Base-by-base conservation (phyloP, 2,113 vertebrate genomes). In the Paraplagusia blochii region DNA sequence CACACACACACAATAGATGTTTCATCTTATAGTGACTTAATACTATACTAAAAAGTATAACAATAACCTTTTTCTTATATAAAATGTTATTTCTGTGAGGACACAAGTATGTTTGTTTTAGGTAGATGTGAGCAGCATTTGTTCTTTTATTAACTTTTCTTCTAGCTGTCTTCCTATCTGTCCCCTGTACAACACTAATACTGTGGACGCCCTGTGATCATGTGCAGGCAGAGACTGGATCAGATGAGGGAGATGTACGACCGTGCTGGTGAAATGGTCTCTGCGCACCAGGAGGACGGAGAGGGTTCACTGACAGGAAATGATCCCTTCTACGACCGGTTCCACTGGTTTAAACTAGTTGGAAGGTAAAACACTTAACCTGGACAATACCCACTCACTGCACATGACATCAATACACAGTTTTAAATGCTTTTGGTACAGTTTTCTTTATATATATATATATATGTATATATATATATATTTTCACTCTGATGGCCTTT, bases 181-280 rank as follows among this genome's bases (percentile, higher is more conserved):
- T 51, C 59, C 18, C 35, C 22, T 45, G 45, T 46, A 12, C 9
- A 58, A 59, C 61, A 51, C 62, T 60, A 64, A 59, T 68, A 33
- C 42, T 47, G 17, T 51, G 19, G 39, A 45, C 14, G 1, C 60
- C 65, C 11, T 33, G 22, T 53, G 17, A 14, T 53, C 40, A 44
- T 57, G 1, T 53, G 2, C 68, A 99, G 97, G 83, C 94, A 97
- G 77, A 87, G 97, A 69, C 85, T 99, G 82, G 95, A 97, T 1
- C 90, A 95, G 88, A 99, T 99, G 97, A 90, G 97, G 0, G 92
- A 98, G 72, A 99, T 99, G 97, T 99, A 99, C 1, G 95, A 99
- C 85, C 90, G 95, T 1, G 96, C 97, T 0, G 96, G 97, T 34
- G 97, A 99, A 56, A 93, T 97, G 92, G 89, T 92, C 4, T 96